Percentiles rank a stretch among this genome's conserved stretches.
phyloP scores from a whole-genome alignment of 2,797 vertebrate genomes.

The Trematomus bernacchii region DNA sequence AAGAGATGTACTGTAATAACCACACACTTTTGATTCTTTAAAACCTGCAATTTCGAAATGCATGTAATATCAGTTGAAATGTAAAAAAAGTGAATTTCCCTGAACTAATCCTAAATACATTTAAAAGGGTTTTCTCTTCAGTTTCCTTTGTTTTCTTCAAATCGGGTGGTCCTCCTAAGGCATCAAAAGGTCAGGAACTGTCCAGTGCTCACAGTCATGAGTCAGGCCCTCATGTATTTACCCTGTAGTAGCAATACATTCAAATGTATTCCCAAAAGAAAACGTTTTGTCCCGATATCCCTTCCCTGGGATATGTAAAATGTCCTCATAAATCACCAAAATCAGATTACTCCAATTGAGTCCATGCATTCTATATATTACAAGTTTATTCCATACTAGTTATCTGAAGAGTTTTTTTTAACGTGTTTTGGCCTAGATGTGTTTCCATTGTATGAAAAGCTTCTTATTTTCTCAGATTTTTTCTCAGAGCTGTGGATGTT shows the following conservation, averaged over 20 bases:
- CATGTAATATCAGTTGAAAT: not conserved
- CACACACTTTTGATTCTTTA: not conserved
- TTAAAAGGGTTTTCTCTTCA: not conserved
- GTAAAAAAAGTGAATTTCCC: too few relatives aligned
- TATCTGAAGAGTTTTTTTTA: not conserved
- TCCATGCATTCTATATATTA: not conserved
- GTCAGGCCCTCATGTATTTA: too few relatives aligned
- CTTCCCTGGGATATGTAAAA: too few relatives aligned
- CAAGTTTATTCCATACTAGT: not conserved
- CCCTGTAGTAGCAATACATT: too few relatives aligned
- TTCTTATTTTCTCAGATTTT: not conserved
- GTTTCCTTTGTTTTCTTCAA: not conserved
- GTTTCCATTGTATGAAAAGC: not conserved
- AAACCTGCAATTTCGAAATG: conserved; percentile 1
- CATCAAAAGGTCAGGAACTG: too few relatives aligned
- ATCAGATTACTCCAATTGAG: not conserved
- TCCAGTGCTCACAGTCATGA: too few relatives aligned
- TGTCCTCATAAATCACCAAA: conserved; percentile 8
- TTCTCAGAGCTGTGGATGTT: not conserved
- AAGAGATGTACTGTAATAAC: conserved; percentile 19
- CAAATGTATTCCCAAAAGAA: too few relatives aligned
- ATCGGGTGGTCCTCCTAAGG: too few relatives aligned
- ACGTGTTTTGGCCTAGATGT: not conserved
- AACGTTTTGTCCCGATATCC: too few relatives aligned
- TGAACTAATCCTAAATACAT: too few relatives aligned